Conservation (phyloP, 2,113 vertebrate genomes). For the Elachura formosa region DNA sequence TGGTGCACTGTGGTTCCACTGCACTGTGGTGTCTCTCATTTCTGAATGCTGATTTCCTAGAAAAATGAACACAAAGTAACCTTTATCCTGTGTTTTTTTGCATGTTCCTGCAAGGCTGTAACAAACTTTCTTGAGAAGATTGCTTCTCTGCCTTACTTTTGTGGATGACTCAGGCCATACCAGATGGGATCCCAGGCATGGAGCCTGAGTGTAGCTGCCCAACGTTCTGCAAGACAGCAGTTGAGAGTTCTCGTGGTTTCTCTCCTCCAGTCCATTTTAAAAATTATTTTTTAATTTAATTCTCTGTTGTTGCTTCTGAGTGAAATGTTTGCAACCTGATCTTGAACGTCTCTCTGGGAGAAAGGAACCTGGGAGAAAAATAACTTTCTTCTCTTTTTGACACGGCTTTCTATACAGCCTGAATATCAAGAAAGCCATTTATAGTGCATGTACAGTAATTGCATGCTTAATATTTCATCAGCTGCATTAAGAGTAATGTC, state of each 20-base stretch:
- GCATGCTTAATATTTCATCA: constrained; percentile 61
- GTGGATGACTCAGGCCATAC: background rate
- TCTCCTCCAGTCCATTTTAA: too few relatives aligned
- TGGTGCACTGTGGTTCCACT: fast-evolving
- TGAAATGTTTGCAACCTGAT: constrained; percentile 17
- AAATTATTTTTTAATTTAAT: too few relatives aligned
- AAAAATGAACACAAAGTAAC: background rate
- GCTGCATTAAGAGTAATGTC: constrained; percentile 39
- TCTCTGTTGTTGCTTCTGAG: background rate
- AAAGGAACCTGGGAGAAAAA: constrained; percentile 5
- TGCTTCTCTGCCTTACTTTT: background rate
- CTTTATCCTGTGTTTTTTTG: background rate
- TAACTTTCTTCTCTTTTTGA: constrained; percentile 1
- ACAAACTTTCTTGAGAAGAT: background rate
- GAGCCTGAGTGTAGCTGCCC: background rate
- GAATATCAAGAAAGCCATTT: constrained; percentile 53
- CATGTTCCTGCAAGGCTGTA: background rate
- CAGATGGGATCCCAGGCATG: background rate
- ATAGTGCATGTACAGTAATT: constrained; percentile 52
- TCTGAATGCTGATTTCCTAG: background rate
- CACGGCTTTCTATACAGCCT: background rate
- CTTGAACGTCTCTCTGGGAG: background rate
- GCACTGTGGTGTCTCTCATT: background rate
- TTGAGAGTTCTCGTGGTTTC: background rate
- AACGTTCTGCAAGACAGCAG: background rate